Conservation (phyloP, 2,113 vertebrate species). For the Laticauda laticaudata region DNA sequence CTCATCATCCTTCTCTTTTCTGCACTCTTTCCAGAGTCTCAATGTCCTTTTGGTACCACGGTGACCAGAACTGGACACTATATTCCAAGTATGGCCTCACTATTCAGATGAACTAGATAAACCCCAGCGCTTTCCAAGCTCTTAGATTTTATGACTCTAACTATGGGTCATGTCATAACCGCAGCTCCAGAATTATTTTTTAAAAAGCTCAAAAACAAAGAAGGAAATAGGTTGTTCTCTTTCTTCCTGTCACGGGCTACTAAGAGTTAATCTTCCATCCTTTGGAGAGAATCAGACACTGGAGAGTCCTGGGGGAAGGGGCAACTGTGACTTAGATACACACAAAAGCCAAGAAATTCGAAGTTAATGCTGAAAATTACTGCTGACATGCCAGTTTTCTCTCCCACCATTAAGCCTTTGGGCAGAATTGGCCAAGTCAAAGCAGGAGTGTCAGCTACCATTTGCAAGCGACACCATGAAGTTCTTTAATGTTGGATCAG, state of each 20-base stretch:
- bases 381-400: conserved; percentile 67
- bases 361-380: conserved; percentile 62
- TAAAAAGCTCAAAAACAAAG: background rate
- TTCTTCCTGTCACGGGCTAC: conserved; percentile 20
- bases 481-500: conserved; percentile 20
- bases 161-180: fast-evolving
- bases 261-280: conserved; percentile 40
- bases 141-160: background rate
- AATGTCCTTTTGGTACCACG: background rate
- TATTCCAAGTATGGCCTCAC: background rate
- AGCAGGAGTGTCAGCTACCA: conserved; percentile 39
- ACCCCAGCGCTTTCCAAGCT: background rate
- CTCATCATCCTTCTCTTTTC: background rate
- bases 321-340: conserved; percentile 39
- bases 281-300: conserved; percentile 29
- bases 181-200: background rate
- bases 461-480: conserved; percentile 39
- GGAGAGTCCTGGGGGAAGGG: background rate
- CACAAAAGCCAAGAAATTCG: conserved; percentile 68
- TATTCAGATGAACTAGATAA: background rate
- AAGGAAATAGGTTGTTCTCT: fast-evolving
- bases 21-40: background rate
- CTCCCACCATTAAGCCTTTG: conserved; percentile 59
- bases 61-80: background rate
- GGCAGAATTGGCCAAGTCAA: conserved; percentile 50